Evolutionary conservation across 1,140 invertebrate species (phyloP).

Genomic region (Drosophila kikkawai): DNA sequence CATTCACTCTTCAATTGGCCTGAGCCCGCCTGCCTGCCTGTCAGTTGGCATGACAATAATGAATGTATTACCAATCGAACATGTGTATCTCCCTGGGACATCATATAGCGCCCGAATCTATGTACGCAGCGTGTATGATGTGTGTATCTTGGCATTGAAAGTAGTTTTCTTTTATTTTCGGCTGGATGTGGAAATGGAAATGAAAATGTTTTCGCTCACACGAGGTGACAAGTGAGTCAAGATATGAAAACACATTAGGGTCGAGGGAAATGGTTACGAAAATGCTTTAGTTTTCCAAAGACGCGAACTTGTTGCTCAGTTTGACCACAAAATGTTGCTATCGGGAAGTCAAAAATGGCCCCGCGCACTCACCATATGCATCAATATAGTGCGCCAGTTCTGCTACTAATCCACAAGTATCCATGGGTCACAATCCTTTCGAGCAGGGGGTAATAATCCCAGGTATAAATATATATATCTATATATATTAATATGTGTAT

Average conservation of each 20-base stretch:
- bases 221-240: slow-evolving; percentile 38
- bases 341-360: slow-evolving; percentile 12
- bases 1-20: slow-evolving; percentile 70
- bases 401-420: slow-evolving; percentile 78
- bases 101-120: slow-evolving; percentile 9
- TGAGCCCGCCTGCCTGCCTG: slow-evolving; percentile 64
- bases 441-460: background rate
- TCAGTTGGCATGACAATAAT: slow-evolving; percentile 80
- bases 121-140: slow-evolving; percentile 15
- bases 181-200: slow-evolving; percentile 35
- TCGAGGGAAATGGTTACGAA: slow-evolving; percentile 6
- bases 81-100: slow-evolving; percentile 49
- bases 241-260: slow-evolving; percentile 30
- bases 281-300: background rate
- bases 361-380: slow-evolving; percentile 66
- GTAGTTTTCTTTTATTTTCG: slow-evolving; percentile 22
- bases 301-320: slow-evolving; percentile 35
- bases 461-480: slow-evolving; percentile 1
- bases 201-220: slow-evolving; percentile 10
- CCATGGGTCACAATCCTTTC: slow-evolving; percentile 46
- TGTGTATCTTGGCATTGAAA: slow-evolving; percentile 71
- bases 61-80: slow-evolving; percentile 77
- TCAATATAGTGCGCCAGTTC: slow-evolving; percentile 69
- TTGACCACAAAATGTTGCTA: slow-evolving; percentile 58
- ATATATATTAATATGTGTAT: background rate